These are phyloP conservation scores for Seriola quinqueradiata DNA, from an alignment of 2,113 vertebrate species.

Conservation along the genomic window DNA sequence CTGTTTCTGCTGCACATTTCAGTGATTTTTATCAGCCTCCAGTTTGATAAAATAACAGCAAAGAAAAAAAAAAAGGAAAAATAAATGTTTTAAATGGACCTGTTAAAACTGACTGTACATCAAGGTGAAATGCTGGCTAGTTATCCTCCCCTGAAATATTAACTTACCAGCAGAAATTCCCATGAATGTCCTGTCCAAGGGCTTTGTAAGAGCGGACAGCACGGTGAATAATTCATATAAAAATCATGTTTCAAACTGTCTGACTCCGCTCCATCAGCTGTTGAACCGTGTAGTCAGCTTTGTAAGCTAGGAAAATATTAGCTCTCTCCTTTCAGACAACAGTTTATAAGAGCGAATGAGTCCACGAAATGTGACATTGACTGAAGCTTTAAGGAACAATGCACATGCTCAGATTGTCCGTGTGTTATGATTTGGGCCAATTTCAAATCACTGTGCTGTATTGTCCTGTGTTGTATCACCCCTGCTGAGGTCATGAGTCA, in stretches of 20 bases:
- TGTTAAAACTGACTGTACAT: constrained; percentile 20
- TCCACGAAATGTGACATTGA: constrained; percentile 24
- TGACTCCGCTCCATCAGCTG: constrained; percentile 72
- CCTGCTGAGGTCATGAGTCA: constrained; percentile 3
- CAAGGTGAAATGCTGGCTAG: constrained; percentile 49
- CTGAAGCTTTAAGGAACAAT: constrained; percentile 6
- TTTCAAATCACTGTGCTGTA: neutral
- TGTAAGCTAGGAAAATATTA: constrained; percentile 67
- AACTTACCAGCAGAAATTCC: constrained; percentile 63
- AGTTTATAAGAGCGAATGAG: constrained; percentile 10
- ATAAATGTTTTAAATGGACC: constrained; percentile 40
- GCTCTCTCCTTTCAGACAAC: constrained; percentile 31
- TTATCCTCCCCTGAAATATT: constrained; percentile 70
- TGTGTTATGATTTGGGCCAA: neutral
- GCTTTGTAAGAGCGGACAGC: constrained; percentile 70
- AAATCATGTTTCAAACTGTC: constrained; percentile 71
- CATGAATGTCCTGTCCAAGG: constrained; percentile 70
- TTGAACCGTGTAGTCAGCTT: constrained; percentile 60
- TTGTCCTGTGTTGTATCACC: neutral
- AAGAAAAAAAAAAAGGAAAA: neutral
- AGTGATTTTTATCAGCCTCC: constrained; percentile 40
- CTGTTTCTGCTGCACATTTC: constrained; percentile 47
- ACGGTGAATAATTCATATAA: constrained; percentile 76
- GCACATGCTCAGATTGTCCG: neutral
- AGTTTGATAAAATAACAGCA: constrained; percentile 42